Evolutionary conservation across 2,888 invertebrate species (phyloP).

Genomic region (Seladonia tumulorum): DNA sequence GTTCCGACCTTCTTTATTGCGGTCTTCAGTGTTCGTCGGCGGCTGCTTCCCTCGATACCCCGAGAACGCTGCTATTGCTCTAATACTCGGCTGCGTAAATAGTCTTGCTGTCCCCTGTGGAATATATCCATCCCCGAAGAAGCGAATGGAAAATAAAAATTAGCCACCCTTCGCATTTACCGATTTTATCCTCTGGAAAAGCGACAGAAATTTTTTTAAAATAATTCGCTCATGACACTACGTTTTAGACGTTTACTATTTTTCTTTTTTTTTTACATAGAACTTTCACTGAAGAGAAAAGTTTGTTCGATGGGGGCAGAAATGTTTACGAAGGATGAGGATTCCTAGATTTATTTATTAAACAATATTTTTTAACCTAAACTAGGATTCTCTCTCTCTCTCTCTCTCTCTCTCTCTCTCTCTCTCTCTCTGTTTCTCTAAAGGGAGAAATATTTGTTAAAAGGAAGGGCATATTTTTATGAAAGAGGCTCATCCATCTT

Average conservation of each 20-base stretch:
- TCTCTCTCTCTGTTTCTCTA: no score
- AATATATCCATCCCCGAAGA: not conserved
- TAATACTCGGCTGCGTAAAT: not conserved
- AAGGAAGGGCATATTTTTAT: no score
- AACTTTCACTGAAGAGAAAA: not conserved
- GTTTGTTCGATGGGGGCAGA: no score
- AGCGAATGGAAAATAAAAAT: not conserved
- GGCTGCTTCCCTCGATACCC: slow-evolving; percentile 40
- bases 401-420: no score
- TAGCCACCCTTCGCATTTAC: not conserved
- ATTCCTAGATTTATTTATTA: no score
- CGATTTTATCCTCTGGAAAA: not conserved
- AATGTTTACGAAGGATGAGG: no score
- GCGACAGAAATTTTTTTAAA: not conserved
- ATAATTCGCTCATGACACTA: not conserved
- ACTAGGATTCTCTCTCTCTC: no score
- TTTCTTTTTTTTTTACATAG: not conserved
- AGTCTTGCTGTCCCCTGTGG: not conserved
- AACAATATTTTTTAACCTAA: no score
- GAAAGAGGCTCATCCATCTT: no score
- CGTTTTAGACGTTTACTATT: not conserved
- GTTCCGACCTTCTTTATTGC: slow-evolving; percentile 74
- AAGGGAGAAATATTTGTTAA: no score
- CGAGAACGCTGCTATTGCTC: not conserved
- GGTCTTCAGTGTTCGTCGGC: slow-evolving; percentile 63